phyloP scores from a whole-genome alignment of 2,888 invertebrate genomes.

The Drosophila longiperda region DNA sequence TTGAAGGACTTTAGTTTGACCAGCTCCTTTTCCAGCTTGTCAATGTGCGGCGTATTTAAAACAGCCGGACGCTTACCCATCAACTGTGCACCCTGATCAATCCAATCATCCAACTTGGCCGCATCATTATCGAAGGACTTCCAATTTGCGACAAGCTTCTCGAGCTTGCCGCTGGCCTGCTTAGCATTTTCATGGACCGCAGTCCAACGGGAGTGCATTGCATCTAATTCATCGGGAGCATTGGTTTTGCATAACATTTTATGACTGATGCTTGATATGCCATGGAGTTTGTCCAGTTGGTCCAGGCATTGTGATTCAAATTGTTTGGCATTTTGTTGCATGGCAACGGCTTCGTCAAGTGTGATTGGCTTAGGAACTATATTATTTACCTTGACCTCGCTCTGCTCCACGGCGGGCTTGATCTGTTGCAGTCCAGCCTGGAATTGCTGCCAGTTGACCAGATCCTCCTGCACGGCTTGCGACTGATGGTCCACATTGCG shows the following conservation, averaged over 20 bases:
- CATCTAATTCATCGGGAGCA: slow-evolving; percentile 93
- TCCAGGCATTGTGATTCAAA: slow-evolving; percentile 92
- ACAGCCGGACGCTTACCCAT: slow-evolving; percentile 87
- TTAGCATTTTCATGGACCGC: slow-evolving; percentile 92
- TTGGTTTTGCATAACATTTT: slow-evolving; percentile 91
- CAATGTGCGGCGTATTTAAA: slow-evolving; percentile 89
- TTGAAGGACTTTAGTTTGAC: slow-evolving; percentile 92
- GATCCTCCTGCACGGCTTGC: slow-evolving; percentile 90
- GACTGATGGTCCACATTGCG: slow-evolving; percentile 91
- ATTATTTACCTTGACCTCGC: slow-evolving; percentile 90
- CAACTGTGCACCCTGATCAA: slow-evolving; percentile 88
- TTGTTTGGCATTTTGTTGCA: slow-evolving; percentile 89
- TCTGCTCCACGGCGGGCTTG: slow-evolving; percentile 95
- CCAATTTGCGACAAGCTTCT: slow-evolving; percentile 92
- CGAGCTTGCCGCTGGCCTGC: slow-evolving; percentile 91
- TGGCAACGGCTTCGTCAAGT: slow-evolving; percentile 92
- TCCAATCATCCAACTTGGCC: slow-evolving; percentile 92
- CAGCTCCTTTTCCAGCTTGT: slow-evolving; percentile 91
- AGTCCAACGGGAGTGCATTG: slow-evolving; percentile 93
- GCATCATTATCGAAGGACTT: slow-evolving; percentile 92
- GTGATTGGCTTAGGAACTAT: slow-evolving; percentile 89
- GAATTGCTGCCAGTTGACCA: slow-evolving; percentile 94
- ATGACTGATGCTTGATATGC: slow-evolving; percentile 90
- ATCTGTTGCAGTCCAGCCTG: slow-evolving; percentile 92
- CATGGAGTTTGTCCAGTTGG: slow-evolving; percentile 90